Evolutionary conservation across 2,113 vertebrate genomes (phyloP), one percentile per base, ranked within the genome.

Genomic region (Mandrillus leucophaeus): DNA sequence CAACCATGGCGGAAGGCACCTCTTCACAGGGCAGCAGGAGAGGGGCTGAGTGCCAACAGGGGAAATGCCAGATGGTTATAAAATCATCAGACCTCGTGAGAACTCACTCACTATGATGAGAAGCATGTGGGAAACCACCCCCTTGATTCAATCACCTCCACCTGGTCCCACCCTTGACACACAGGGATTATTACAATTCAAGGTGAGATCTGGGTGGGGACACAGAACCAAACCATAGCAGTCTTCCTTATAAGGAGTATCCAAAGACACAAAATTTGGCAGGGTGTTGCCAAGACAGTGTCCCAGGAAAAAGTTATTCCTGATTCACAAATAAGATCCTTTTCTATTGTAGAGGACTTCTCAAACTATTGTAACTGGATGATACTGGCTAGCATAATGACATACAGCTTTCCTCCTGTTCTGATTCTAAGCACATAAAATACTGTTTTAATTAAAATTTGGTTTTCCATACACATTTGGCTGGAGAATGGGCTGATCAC

Each of bases 401-500:
- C 43, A 73, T 72, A 20, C 45, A 72, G 30, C 43, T 90, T 35
- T 89, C 5, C 43, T 32, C 32, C 25, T 40, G 12, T 64, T 95
- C 38, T 70, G 57, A 83, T 76, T 91, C 9, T 88, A 72, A 20
- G 32, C 22, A 93, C 10, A 64, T 22, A 95, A 78, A 81, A 81
- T 78, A 95, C 9, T 50, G 52, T 75, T 68, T 88, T 76, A 94
- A 27, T 72, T 83, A 81, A 43, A 61, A 96, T 61, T 61, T 89
- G 64, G 16, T 73, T 91, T 86, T 78, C 27, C 14, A 87, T 32
- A 90, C 11, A 57, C 6, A 93, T 73, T 48, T 96, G 82, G 64
- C 76, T 82, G 2, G 6, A 90, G 11, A 93, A 83, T 30, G 27
- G 81, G 23, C 7, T 61, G 22, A n/a, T 81, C 6, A 72, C 35